These are phyloP conservation scores for Phrynocephalus guinanensis DNA, from an alignment of 2,797 vertebrate genomes.

Conservation along the genomic window DNA sequence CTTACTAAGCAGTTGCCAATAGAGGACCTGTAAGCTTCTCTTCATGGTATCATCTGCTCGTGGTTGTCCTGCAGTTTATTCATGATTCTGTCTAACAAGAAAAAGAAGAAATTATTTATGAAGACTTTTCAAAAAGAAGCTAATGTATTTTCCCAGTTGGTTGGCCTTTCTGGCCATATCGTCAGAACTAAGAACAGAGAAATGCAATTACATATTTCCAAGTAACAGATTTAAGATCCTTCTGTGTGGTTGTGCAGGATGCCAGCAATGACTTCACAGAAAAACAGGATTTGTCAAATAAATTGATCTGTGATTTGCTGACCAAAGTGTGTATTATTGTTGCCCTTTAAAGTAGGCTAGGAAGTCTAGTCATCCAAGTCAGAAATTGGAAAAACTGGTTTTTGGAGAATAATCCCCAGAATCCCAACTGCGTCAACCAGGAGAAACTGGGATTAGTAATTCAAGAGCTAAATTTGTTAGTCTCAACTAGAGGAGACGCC, in stretches of 20 bases:
- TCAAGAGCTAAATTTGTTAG: too few species aligned
- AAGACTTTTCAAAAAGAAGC: conserved; percentile 9
- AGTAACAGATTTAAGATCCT: neutral
- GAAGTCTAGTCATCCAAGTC: neutral
- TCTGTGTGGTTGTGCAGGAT: neutral
- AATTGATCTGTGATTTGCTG: neutral
- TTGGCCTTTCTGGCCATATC: neutral
- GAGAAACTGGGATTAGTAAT: too few species aligned
- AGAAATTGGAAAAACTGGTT: neutral
- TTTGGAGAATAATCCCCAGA: too few species aligned
- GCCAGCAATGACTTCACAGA: neutral
- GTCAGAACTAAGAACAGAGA: neutral
- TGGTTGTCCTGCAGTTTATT: conserved; percentile 96
- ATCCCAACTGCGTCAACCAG: too few species aligned
- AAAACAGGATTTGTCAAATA: neutral
- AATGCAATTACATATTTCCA: neutral
- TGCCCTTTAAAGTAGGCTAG: neutral
- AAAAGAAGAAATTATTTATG: conserved; percentile 32
- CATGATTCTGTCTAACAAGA: conserved; percentile 90
- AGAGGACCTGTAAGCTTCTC: conserved; percentile 98
- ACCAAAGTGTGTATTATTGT: neutral
- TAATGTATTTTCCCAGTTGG: neutral
- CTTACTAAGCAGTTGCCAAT: conserved; percentile 98
- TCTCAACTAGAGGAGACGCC: too few species aligned
- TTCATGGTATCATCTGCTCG: conserved; percentile 99